Percentiles rank a stretch among this genome's conserved stretches.
Evolutionary conservation across 2,113 vertebrate genomes (phyloP).

Genomic region (Pitta sordida): DNA sequence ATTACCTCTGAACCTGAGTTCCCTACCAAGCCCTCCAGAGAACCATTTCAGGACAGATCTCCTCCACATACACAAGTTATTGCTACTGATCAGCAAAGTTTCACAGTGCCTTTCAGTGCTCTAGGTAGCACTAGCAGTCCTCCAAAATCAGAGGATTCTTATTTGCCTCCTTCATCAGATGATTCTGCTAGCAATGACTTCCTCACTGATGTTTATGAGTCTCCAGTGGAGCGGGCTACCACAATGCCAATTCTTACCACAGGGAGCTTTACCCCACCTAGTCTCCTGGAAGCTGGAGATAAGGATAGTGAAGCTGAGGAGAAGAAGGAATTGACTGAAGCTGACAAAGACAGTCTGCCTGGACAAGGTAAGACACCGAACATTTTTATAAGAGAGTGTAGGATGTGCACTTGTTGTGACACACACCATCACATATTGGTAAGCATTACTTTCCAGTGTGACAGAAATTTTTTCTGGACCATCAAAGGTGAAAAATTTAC

Average conservation of each 20-base stretch:
- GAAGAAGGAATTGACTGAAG: neutral
- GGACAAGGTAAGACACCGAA: constrained; percentile 23
- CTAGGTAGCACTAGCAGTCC: neutral
- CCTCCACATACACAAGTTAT: neutral
- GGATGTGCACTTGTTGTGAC: neutral
- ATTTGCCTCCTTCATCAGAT: constrained; percentile 33
- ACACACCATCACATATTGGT: rapidly evolving
- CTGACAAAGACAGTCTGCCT: neutral
- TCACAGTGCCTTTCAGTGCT: constrained; percentile 4
- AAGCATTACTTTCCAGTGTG: neutral
- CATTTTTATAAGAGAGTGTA: neutral
- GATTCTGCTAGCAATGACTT: constrained; percentile 26
- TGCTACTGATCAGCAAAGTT: neutral
- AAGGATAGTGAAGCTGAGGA: neutral
- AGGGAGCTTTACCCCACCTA: neutral
- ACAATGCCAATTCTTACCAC: neutral
- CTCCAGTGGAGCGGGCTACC: neutral
- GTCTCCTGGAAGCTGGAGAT: neutral
- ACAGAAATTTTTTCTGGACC: neutral
- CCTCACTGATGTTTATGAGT: neutral
- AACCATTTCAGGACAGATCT: neutral
- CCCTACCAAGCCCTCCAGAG: constrained; percentile 20
- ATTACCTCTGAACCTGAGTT: constrained; percentile 2
- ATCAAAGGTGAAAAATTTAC: neutral
- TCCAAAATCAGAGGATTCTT: neutral